Base-by-base conservation (phyloP, 2,797 vertebrate species). In the Myiothlypis chrysogaster region DNA sequence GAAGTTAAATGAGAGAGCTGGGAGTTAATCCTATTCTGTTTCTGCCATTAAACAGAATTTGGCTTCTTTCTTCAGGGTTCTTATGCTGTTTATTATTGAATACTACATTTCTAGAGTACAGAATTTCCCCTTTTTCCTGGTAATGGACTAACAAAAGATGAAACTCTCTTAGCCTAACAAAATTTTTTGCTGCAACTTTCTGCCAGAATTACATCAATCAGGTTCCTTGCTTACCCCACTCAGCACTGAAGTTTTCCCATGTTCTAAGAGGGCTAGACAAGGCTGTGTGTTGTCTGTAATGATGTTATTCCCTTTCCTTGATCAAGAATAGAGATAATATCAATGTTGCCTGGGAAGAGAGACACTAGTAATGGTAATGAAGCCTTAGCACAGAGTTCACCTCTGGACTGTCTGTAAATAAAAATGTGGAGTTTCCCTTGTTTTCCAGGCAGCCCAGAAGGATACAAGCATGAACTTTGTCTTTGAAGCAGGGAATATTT, bases 241-340 rank as follows among this genome's bases (percentile, higher is more conserved):
- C 71, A 80, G 37, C 32, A 28, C 35, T 44, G 4, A 80, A 56
- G 34, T 53, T 75, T 87, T 52, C 46, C 35, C 32, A 7, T 72
- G 39, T 35, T 83, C 21, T 18, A 0, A 47, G 59, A 71, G 27
- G 43, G 19, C 43, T 16, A 25, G 53, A 41, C 44, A 75, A 55
- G 60, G 30, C 34, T 53, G 10, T 53, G 44, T 47, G 78, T 70
- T 79, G 43, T 21, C 44, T 94, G 50, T 59, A 55, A 32, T 71
- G 77, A 93, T 37, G 24, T 71, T 75, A 28, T 90, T 93, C 35
- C 70, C 56, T 92, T 72, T 81, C 47, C 73, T 79, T 77, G 68
- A 77, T 87, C 14, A 39, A 47, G 50, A 70, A n/a, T 24, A 16
- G 30, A 93, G 75, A 52, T 60, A 43, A 34, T 88, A 52, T 46